A percentile compares a stretch with the other conserved stretches of the same genome.
Conservation (phyloP, 2,797 vertebrate species). For the Melanogrammus aeglefinus region DNA sequence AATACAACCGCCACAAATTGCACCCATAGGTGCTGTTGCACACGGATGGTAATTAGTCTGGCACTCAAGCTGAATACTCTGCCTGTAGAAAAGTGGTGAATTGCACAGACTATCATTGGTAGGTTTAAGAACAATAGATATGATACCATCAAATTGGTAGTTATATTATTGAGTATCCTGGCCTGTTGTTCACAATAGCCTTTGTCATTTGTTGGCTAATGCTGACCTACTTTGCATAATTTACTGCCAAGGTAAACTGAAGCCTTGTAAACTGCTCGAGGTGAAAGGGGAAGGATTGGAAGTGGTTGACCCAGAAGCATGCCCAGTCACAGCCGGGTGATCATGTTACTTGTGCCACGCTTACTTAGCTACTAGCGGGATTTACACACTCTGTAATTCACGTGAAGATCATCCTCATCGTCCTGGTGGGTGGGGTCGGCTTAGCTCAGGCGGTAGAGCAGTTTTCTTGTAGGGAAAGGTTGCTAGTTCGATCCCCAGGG, state of each 20-base stretch:
- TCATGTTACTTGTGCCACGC: slow-evolving; percentile 12
- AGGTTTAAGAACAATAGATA: slow-evolving; percentile 1
- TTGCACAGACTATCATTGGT: background rate
- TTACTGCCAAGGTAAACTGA: background rate
- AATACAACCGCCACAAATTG: background rate
- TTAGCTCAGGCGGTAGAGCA: too few species aligned
- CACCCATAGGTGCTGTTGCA: background rate
- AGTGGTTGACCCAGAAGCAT: background rate
- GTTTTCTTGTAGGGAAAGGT: too few species aligned
- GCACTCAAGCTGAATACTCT: background rate
- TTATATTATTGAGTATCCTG: background rate
- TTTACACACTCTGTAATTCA: background rate
- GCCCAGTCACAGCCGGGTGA: slow-evolving; percentile 5
- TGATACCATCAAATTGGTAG: background rate
- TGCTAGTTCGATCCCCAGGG: too few species aligned
- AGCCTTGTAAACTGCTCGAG: too few species aligned
- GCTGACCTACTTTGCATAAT: background rate
- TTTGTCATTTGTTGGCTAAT: too few species aligned
- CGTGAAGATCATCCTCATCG: slow-evolving; percentile 3
- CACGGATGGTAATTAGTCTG: background rate
- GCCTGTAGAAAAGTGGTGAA: background rate
- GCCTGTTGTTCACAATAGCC: background rate
- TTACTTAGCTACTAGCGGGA: slow-evolving; percentile 10
- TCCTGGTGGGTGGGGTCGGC: slow-evolving; percentile 19
- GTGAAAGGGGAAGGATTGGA: background rate